Percentiles rank a stretch among this genome's conserved stretches.
Evolutionary conservation across 2,113 vertebrate species (phyloP).

Genomic region (Taurulus bubalis): DNA sequence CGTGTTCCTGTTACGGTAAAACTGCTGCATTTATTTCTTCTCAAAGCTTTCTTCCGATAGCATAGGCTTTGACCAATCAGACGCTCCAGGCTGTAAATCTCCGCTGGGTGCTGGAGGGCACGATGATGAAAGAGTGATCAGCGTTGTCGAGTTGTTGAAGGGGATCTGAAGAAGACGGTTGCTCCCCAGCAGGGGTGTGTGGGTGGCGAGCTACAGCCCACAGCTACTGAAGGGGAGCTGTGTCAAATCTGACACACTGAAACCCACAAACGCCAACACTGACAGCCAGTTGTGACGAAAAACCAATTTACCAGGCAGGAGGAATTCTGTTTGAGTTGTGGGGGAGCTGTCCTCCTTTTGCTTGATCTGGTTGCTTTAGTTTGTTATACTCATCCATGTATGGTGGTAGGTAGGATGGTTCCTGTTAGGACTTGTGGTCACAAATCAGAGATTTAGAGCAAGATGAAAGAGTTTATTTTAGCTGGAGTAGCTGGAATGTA

Average conservation of each 20-base stretch:
- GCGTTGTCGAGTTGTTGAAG: constrained; percentile 63
- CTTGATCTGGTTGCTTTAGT: constrained; percentile 26
- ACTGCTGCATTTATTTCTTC: constrained; percentile 4
- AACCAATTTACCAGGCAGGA: constrained; percentile 57
- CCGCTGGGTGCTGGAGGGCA: constrained; percentile 23
- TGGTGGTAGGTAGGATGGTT: not conserved
- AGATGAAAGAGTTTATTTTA: constrained; percentile 50
- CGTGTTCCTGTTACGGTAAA: constrained; percentile 28
- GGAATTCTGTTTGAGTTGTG: constrained; percentile 41
- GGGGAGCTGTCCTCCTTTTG: constrained; percentile 25
- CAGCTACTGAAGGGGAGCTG: constrained; percentile 58
- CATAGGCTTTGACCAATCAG: constrained; percentile 52
- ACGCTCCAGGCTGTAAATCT: constrained; percentile 49
- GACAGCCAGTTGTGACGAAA: constrained; percentile 64
- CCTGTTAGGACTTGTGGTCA: constrained; percentile 24
- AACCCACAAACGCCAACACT: constrained; percentile 60
- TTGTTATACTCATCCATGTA: constrained; percentile 20
- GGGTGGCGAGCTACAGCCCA: constrained; percentile 65
- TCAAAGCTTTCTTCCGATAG: constrained; percentile 5
- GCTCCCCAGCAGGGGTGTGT: constrained; percentile 55
- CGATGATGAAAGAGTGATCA: constrained; percentile 64
- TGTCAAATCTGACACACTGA: constrained; percentile 69
- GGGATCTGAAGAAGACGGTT: constrained; percentile 64
- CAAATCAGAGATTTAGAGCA: constrained; percentile 31
- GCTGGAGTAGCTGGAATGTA: constrained; percentile 52